These are phyloP conservation scores for Eretmocerus hayati DNA, from an alignment of 2,888 invertebrate genomes.

Conservation along the genomic window DNA sequence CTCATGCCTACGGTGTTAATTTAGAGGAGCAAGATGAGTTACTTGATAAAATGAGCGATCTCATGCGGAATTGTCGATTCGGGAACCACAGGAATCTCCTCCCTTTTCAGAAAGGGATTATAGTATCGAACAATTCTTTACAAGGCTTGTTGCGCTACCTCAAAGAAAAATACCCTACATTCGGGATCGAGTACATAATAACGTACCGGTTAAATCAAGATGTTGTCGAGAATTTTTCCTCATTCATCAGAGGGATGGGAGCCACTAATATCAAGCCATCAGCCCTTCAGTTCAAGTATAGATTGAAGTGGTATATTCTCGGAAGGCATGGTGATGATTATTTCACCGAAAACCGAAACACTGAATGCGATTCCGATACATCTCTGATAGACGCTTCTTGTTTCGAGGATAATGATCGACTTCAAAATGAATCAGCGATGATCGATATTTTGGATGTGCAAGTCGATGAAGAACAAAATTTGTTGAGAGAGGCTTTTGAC, in stretches of 20 bases:
- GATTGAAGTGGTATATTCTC: conserved; percentile 1
- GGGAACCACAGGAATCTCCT: neutral
- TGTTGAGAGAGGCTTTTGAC: neutral
- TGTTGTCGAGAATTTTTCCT: conserved; percentile 29
- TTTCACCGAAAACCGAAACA: neutral
- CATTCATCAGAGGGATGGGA: conserved; percentile 30
- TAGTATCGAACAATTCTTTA: conserved; percentile 1
- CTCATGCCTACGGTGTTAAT: neutral
- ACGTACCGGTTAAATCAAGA: conserved; percentile 19
- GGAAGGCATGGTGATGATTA: neutral
- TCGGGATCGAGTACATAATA: conserved; percentile 5
- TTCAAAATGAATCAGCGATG: neutral
- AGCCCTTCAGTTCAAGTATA: neutral
- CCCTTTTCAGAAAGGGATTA: conserved; percentile 6
- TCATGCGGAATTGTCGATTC: neutral
- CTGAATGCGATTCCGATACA: conserved; percentile 1
- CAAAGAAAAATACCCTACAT: neutral
- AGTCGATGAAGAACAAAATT: neutral
- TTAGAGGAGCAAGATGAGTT: neutral
- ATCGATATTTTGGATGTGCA: neutral
- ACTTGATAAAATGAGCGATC: neutral
- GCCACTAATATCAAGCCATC: conserved; percentile 1
- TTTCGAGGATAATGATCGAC: neutral
- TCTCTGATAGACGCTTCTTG: neutral
- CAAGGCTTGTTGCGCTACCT: neutral